phyloP scores from a whole-genome alignment of 1,140 invertebrate genomes.

The Oryctes rhinoceros region DNA sequence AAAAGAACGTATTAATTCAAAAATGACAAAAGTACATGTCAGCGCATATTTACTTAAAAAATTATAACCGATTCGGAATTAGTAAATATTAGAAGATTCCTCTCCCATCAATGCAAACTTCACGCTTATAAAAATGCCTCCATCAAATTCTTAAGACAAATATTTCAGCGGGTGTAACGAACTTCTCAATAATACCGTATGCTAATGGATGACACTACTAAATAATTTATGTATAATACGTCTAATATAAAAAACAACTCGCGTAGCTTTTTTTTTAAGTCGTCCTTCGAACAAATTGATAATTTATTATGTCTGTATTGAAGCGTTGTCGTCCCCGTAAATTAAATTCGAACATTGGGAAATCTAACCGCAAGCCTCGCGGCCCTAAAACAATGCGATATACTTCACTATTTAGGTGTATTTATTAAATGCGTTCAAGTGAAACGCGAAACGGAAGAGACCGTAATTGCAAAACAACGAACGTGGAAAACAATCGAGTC shows the following conservation, averaged over 20 bases:
- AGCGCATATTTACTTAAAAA: too few relatives aligned
- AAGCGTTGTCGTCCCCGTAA: not conserved
- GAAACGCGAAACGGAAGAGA: not conserved
- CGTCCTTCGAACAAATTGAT: slow-evolving; percentile 15
- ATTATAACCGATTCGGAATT: too few relatives aligned
- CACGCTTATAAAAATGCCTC: too few relatives aligned
- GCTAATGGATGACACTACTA: slow-evolving; percentile 14
- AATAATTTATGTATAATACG: slow-evolving; percentile 34
- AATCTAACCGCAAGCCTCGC: not conserved
- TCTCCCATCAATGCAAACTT: too few relatives aligned
- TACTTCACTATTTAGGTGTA: slow-evolving; percentile 7
- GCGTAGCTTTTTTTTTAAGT: slow-evolving; percentile 10
- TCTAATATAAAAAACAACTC: slow-evolving; percentile 30
- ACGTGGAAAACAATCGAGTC: slow-evolving; percentile 16
- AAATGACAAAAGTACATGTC: too few relatives aligned
- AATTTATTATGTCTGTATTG: not conserved
- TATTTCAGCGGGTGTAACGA: slow-evolving; percentile 31
- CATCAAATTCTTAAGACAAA: slow-evolving; percentile 22
- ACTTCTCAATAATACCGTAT: slow-evolving; percentile 30
- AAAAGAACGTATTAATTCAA: too few relatives aligned
- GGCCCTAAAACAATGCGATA: not conserved
- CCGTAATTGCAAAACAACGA: slow-evolving; percentile 16
- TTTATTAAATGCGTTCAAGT: slow-evolving; percentile 26
- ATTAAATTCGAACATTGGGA: slow-evolving; percentile 16
- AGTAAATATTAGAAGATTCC: too few relatives aligned